Evolutionary conservation across 2,888 invertebrate genomes (phyloP).

Genomic region (Mechanitis messenoides): DNA sequence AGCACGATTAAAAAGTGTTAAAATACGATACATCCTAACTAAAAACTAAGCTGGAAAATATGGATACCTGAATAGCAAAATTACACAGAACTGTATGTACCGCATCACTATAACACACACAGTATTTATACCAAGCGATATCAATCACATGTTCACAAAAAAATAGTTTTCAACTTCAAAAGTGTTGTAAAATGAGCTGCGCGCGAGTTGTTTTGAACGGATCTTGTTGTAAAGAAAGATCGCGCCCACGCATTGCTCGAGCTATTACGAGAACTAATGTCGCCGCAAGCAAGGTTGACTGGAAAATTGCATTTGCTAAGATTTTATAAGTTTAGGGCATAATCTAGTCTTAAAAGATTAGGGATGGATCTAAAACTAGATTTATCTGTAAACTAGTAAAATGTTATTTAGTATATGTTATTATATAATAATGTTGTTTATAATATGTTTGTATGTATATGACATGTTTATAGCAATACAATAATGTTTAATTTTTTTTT

Average conservation of each 20-base stretch:
- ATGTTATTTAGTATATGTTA: too few species aligned
- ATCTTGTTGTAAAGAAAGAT: slow-evolving; percentile 60
- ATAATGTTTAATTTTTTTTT: too few species aligned
- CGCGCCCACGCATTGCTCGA: slow-evolving; percentile 62
- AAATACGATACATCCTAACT: too few species aligned
- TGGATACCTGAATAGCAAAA: slow-evolving; percentile 57
- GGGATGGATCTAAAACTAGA: too few species aligned
- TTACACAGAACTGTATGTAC: slow-evolving; percentile 62
- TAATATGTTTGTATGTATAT: too few species aligned
- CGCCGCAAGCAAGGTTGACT: slow-evolving; percentile 68
- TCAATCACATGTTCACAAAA: slow-evolving; percentile 20
- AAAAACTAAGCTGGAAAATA: too few species aligned
- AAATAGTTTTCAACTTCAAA: slow-evolving; percentile 33
- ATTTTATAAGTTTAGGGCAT: background rate
- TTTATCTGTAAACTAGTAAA: too few species aligned
- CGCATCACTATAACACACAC: slow-evolving; percentile 45
- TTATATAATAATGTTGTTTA: too few species aligned
- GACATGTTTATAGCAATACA: too few species aligned
- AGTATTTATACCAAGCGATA: slow-evolving; percentile 17
- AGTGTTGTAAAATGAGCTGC: slow-evolving; percentile 60
- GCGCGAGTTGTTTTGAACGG: slow-evolving; percentile 64
- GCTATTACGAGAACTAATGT: slow-evolving; percentile 67
- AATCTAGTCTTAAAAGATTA: too few species aligned
- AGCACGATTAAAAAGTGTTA: too few species aligned
- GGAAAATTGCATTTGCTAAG: slow-evolving; percentile 38